These are phyloP conservation scores for Falco biarmicus DNA, from an alignment of 2,797 vertebrate genomes.

Conservation along the genomic window DNA sequence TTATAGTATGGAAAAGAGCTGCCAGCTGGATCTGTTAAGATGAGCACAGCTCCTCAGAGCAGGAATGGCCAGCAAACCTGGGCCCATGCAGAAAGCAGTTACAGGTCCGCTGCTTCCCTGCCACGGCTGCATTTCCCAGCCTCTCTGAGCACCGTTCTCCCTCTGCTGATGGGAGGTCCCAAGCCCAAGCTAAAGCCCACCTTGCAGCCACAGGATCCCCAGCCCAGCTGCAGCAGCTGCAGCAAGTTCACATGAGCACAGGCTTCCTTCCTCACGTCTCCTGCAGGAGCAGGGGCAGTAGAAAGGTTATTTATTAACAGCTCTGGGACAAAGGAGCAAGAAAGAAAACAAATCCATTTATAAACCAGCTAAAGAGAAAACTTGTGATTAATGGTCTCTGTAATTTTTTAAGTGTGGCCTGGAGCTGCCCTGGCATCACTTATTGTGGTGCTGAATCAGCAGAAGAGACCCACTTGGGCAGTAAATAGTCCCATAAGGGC, in stretches of 20 bases:
- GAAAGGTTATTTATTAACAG: constrained; percentile 50
- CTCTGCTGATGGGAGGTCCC: not conserved
- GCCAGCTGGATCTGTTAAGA: not conserved
- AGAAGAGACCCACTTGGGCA: not conserved
- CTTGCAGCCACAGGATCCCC: not conserved
- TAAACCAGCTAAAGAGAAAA: constrained; percentile 35
- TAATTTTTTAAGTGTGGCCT: constrained; percentile 7
- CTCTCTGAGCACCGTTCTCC: not conserved
- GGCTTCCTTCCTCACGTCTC: not conserved
- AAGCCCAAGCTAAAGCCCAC: not conserved
- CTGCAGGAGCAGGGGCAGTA: not conserved
- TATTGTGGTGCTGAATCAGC: constrained; percentile 29
- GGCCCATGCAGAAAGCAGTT: not conserved
- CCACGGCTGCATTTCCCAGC: fast-evolving
- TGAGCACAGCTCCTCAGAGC: not conserved
- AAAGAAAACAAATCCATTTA: constrained; percentile 21
- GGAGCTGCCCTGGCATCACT: not conserved
- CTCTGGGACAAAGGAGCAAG: constrained; percentile 10
- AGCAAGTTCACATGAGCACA: not conserved
- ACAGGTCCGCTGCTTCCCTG: not conserved
- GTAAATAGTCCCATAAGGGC: not conserved
- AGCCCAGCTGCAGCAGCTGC: not conserved
- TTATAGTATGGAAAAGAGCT: not conserved
- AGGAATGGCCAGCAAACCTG: not conserved
- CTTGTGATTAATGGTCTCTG: not conserved